Evolutionary conservation across 2,888 invertebrate species (phyloP).

Genomic region (Rhodophaea formosa): DNA sequence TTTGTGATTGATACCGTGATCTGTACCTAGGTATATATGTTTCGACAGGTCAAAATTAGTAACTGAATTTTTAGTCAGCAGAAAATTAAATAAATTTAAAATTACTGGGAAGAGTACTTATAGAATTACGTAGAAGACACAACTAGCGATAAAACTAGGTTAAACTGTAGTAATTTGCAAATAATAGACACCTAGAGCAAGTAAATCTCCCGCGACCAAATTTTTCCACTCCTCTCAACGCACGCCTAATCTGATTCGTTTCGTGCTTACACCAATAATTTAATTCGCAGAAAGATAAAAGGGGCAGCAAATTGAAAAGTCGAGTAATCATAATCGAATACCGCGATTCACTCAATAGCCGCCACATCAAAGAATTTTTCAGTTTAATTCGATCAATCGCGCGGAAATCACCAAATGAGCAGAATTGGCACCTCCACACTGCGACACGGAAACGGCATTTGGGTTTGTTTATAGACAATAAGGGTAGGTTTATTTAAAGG

Average conservation of each 20-base stretch:
- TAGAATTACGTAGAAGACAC: too few species aligned
- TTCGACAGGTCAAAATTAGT: too few species aligned
- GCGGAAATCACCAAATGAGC: constrained; percentile 64
- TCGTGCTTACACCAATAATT: constrained; percentile 57
- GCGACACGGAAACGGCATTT: constrained; percentile 62
- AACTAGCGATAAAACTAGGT: too few species aligned
- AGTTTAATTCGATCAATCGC: constrained; percentile 68
- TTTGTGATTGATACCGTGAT: too few species aligned
- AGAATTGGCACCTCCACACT: constrained; percentile 28
- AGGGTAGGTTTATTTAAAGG: too few species aligned
- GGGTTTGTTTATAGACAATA: constrained; percentile 38
- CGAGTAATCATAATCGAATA: constrained; percentile 70
- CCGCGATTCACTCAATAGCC: constrained; percentile 54
- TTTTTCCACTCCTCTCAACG: not conserved
- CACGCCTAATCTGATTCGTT: constrained; percentile 33
- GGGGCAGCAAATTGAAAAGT: constrained; percentile 72
- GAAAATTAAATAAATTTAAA: too few species aligned
- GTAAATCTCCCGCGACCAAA: too few species aligned
- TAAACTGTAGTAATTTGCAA: too few species aligned
- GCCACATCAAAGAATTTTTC: constrained; percentile 67
- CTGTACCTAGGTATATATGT: too few species aligned
- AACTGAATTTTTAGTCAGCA: too few species aligned
- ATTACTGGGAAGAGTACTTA: too few species aligned
- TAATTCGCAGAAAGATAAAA: constrained; percentile 50
- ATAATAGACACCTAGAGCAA: too few species aligned